A percentile compares a stretch with the other conserved stretches of the same genome.
These are phyloP conservation scores for Sandelia bainsii DNA, from an alignment of 2,797 vertebrate species.

Conservation along the genomic window DNA sequence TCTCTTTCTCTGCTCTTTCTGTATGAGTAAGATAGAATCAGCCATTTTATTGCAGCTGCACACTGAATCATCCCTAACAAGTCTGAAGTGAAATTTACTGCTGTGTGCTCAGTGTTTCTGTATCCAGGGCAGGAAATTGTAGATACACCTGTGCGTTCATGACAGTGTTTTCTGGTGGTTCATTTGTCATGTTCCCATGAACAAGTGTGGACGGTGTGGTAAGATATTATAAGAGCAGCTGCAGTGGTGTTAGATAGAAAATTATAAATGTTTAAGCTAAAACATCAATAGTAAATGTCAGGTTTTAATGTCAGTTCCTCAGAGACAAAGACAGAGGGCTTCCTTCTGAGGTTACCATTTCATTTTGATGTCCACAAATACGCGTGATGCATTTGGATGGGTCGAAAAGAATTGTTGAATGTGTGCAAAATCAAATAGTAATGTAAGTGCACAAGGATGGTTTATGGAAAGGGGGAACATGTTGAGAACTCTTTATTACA, in stretches of 20 bases:
- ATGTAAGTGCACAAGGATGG: no score
- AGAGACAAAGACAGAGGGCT: neutral
- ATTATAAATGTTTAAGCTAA: conserved; percentile 23
- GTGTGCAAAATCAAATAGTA: neutral
- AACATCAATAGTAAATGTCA: conserved; percentile 20
- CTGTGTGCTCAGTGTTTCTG: conserved; percentile 9
- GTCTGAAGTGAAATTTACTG: conserved; percentile 28
- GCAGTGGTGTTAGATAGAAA: neutral
- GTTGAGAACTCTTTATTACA: no score
- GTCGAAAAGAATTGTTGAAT: neutral
- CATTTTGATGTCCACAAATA: neutral
- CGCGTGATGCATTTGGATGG: neutral
- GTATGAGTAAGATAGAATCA: conserved; percentile 53
- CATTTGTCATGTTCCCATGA: conserved; percentile 21
- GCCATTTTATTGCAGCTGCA: conserved; percentile 61
- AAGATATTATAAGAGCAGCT: conserved; percentile 2
- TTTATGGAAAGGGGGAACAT: no score
- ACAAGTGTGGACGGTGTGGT: conserved; percentile 7
- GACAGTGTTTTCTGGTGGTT: conserved; percentile 10
- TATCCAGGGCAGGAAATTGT: conserved; percentile 40
- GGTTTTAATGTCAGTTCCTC: conserved; percentile 2
- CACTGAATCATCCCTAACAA: conserved; percentile 47
- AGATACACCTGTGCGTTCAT: conserved; percentile 4
- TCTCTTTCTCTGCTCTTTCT: conserved; percentile 25
- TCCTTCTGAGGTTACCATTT: neutral